These are phyloP conservation scores for Cephus pulcher DNA, from an alignment of 2,888 invertebrate species.

Conservation along the genomic window DNA sequence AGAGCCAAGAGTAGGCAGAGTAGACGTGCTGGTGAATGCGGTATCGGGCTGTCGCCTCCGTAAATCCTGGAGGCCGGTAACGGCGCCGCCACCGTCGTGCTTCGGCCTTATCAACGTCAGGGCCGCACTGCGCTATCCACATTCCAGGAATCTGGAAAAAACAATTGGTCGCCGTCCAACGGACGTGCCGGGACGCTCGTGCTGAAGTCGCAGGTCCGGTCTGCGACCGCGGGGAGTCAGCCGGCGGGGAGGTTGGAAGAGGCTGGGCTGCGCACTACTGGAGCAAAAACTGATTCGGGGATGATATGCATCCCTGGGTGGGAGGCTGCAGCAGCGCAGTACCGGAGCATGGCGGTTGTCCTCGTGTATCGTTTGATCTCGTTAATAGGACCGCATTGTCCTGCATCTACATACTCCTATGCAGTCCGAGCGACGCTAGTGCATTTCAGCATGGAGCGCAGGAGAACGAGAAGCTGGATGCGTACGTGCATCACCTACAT, in stretches of 20 bases:
- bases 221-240: too few relatives aligned
- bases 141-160: conserved; percentile 2
- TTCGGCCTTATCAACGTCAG: conserved; percentile 48
- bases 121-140: conserved; percentile 36
- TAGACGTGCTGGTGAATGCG: conserved; percentile 38
- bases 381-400: conserved; percentile 60
- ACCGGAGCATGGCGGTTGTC: conserved; percentile 51
- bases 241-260: too few relatives aligned
- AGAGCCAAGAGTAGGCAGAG: conserved; percentile 22
- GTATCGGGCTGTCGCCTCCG: conserved; percentile 52
- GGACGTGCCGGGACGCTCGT: not conserved
- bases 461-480: conserved; percentile 30
- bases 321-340: conserved; percentile 26
- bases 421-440: conserved; percentile 14
- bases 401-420: conserved; percentile 50
- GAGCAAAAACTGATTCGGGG: not conserved
- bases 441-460: conserved; percentile 8
- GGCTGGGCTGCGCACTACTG: not conserved
- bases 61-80: conserved; percentile 48
- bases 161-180: not conserved
- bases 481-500: conserved; percentile 23
- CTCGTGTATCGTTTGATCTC: conserved; percentile 58
- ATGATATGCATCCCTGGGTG: conserved; percentile 43
- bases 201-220: too few relatives aligned
- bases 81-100: conserved; percentile 50